These are phyloP conservation scores for Cremastinae sp. DNA, from an alignment of 2,888 invertebrate genomes.

Conservation along the genomic window DNA sequence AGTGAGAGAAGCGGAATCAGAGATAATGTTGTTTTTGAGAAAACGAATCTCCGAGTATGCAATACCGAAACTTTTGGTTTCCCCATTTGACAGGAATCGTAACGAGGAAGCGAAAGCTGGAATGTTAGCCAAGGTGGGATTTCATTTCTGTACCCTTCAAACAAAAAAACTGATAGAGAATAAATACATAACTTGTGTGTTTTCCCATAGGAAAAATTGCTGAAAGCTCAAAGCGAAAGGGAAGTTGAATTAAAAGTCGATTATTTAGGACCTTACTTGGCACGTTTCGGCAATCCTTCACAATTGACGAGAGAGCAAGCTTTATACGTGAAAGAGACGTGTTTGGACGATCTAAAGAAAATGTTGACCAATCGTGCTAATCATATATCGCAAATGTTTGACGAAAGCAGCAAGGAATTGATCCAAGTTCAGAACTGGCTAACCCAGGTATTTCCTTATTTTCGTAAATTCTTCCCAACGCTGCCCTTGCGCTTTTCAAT, in stretches of 20 bases:
- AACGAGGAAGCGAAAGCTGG: slow-evolving; percentile 82
- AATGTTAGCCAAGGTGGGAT: slow-evolving; percentile 81
- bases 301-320: slow-evolving; percentile 81
- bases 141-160: slow-evolving; percentile 4
- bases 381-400: slow-evolving; percentile 85
- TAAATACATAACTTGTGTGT: no score
- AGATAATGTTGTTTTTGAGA: slow-evolving; percentile 81
- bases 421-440: slow-evolving; percentile 83
- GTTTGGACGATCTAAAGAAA: slow-evolving; percentile 86
- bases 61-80: slow-evolving; percentile 81
- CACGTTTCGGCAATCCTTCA: slow-evolving; percentile 82
- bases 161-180: no score
- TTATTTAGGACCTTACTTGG: slow-evolving; percentile 85
- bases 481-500: neutral
- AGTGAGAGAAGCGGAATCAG: slow-evolving; percentile 82
- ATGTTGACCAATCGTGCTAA: slow-evolving; percentile 85
- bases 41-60: slow-evolving; percentile 80
- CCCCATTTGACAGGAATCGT: slow-evolving; percentile 82
- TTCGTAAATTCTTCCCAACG: neutral
- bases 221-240: slow-evolving; percentile 82
- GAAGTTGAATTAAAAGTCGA: slow-evolving; percentile 85
- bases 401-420: slow-evolving; percentile 82
- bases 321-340: slow-evolving; percentile 82
- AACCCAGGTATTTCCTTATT: slow-evolving; percentile 69
- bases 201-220: slow-evolving; percentile 81